Base-by-base conservation (phyloP, 2,888 invertebrate species). In the Ganaspis brasiliensis region DNA sequence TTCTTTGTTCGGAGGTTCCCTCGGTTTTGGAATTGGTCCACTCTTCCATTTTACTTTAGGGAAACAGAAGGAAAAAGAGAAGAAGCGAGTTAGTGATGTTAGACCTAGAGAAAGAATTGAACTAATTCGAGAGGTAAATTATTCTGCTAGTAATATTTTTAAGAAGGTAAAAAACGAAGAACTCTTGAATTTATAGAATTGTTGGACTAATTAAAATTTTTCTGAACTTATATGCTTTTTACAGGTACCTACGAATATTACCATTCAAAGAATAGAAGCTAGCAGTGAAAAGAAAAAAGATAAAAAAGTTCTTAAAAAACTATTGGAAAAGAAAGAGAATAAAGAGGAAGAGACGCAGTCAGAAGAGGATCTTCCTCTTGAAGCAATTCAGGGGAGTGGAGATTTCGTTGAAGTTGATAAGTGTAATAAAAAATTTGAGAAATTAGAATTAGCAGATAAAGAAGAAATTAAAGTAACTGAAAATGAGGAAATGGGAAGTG, bases 1-100 rank as follows among this genome's bases (percentile, higher is more conserved):
- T 55, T 71, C 76, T 57, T 19, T 81, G 14, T 26, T 73, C 24
- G 87, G 89, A 6, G 85, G 84, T 31, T 83, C 85, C 1, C 14
- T 88, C 19, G 82, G 81, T 45, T n/a, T 89, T 8, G 84, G 79
- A 26, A 10, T 88, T 0, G 87, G 87, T 8, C 87, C 87, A 14
- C 76, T 89, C 1, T 79, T 84, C 14, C 79, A 81, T 24, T 67
- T 67, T 24, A 67, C 6, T 24, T 45, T 67, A 16, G 40, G 24
- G 2, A 21, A 37, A 67, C 40, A 40, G 8, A 67, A 40, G 14
- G 3, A 67, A 19, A 24, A 24, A 14, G 24, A 24, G n/a, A 40
- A n/a, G n/a, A n/a, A n/a, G n/a, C n/a, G 24, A n/a, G 21, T 45
- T 2, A 45, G 24, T 21, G 19, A 45, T 12, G n/a, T 8, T 24